Conservation (phyloP, 2,888 invertebrate genomes). For the Apotomis betuletana region DNA sequence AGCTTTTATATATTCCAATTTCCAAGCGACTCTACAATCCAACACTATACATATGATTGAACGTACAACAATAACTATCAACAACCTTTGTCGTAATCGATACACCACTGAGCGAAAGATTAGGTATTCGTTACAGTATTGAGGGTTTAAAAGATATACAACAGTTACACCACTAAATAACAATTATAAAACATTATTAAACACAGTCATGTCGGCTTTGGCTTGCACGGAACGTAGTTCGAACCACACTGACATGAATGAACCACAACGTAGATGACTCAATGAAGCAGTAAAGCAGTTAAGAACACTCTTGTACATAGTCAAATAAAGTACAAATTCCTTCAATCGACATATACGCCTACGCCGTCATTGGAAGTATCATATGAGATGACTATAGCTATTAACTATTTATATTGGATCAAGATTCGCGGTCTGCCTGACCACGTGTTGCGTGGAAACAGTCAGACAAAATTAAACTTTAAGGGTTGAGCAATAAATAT, state of each 20-base stretch:
- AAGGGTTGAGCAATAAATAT: neutral
- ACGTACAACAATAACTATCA: conserved; percentile 21
- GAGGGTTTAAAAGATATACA: neutral
- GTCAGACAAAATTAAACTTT: conserved; percentile 3
- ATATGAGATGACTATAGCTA: conserved; percentile 18
- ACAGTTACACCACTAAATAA: neutral
- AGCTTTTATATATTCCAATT: conserved; percentile 11
- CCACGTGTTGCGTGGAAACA: conserved; percentile 21
- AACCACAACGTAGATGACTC: conserved; percentile 27
- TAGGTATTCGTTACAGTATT: neutral
- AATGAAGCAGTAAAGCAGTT: conserved; percentile 17
- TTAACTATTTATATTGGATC: conserved; percentile 20
- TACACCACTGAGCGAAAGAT: neutral
- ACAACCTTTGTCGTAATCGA: conserved; percentile 1
- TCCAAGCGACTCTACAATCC: neutral
- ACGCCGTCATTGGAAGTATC: conserved; percentile 16
- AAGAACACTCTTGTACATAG: neutral
- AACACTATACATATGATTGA: conserved; percentile 16
- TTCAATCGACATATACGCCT: neutral
- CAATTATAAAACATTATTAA: neutral
- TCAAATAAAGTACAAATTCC: conserved; percentile 7
- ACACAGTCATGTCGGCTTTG: conserved; percentile 6
- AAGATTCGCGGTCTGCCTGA: conserved; percentile 16
- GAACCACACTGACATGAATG: conserved; percentile 28
- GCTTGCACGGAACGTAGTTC: conserved; percentile 22